phyloP scores from a whole-genome alignment of 2,888 invertebrate genomes.

The Schizotus pectinicornis region DNA sequence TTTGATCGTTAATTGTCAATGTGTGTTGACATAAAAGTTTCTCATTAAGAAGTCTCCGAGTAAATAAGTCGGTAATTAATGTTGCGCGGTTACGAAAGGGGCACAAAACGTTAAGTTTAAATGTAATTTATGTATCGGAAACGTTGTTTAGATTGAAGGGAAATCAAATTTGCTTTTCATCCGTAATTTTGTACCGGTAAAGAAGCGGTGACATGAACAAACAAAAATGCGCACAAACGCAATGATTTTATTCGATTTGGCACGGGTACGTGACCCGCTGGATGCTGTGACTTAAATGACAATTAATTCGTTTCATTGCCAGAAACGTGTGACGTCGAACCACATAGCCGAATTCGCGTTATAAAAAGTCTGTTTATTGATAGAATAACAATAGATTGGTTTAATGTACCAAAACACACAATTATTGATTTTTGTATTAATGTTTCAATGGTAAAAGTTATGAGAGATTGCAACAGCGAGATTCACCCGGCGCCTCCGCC shows the following conservation, averaged over 20 bases:
- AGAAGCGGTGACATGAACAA: slow-evolving; percentile 11
- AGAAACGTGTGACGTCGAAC: no score
- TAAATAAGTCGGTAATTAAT: slow-evolving; percentile 20
- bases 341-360: no score
- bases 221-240: slow-evolving; percentile 8
- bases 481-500: no score
- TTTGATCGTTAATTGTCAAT: slow-evolving; percentile 11
- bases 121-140: slow-evolving; percentile 18
- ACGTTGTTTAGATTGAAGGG: slow-evolving; percentile 18
- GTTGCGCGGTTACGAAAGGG: slow-evolving; percentile 5
- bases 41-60: slow-evolving; percentile 6
- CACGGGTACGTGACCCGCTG: neutral
- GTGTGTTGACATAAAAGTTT: slow-evolving; percentile 8
- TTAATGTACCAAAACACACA: no score
- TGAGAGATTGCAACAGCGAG: no score
- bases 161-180: slow-evolving; percentile 9
- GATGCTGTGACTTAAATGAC: no score
- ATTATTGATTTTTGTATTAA: no score
- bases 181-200: neutral
- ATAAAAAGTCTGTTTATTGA: no score
- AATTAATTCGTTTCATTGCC: no score
- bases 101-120: slow-evolving; percentile 14
- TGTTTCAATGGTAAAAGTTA: no score
- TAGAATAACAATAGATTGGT: no score
- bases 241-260: slow-evolving; percentile 1